phyloP scores from a whole-genome alignment of 2,797 vertebrate species.

The Siniperca undulata region DNA sequence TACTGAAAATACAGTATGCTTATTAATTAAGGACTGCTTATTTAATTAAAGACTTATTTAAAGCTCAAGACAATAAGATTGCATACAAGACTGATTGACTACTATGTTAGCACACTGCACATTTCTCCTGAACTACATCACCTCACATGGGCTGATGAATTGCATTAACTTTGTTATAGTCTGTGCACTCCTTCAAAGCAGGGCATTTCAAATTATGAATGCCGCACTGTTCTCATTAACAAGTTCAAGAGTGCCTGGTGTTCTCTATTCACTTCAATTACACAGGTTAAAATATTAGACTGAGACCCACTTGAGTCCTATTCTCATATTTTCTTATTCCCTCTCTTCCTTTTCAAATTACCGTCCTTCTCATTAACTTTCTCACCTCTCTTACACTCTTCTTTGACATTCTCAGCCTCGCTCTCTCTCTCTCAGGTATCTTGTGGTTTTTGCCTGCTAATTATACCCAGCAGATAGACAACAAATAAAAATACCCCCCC shows the following conservation, averaged over 20 bases:
- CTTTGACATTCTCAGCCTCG: conserved; percentile 24
- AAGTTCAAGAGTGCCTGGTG: conserved; percentile 50
- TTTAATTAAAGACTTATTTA: background rate
- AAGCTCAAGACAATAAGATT: background rate
- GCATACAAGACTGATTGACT: background rate
- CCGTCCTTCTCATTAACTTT: conserved; percentile 43
- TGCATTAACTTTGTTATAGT: conserved; percentile 61
- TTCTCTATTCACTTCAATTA: conserved; percentile 62
- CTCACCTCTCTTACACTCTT: conserved; percentile 33
- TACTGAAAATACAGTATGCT: too few relatives aligned
- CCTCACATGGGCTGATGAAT: conserved; percentile 46
- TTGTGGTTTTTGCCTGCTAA: conserved; percentile 58
- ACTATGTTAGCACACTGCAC: background rate
- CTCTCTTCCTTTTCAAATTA: conserved; percentile 63
- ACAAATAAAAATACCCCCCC: conserved; percentile 48
- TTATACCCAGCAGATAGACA: conserved; percentile 72
- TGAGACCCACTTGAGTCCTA: conserved; percentile 58
- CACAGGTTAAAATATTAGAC: conserved; percentile 71
- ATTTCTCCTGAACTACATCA: conserved; percentile 16
- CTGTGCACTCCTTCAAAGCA: conserved; percentile 56
- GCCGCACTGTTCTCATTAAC: conserved; percentile 67
- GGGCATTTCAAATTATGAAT: conserved; percentile 65
- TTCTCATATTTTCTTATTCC: conserved; percentile 59
- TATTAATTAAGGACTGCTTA: too few relatives aligned
- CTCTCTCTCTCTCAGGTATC: conserved; percentile 32